Evolutionary conservation across 2,888 invertebrate genomes (phyloP).

Genomic region (Neoascia interrupta): DNA sequence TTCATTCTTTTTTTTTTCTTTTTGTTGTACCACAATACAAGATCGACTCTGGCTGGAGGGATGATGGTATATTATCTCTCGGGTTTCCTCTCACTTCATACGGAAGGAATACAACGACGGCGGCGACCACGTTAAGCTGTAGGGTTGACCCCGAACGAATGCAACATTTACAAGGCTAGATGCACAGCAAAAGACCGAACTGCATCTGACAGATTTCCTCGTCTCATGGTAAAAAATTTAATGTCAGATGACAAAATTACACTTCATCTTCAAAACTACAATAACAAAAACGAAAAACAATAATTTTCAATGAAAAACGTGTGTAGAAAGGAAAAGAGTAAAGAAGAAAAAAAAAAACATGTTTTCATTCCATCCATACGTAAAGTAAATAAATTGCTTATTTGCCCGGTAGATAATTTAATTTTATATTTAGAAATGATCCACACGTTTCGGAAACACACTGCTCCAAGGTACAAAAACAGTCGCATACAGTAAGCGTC

Average conservation of each 20-base stretch:
- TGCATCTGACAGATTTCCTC: neutral
- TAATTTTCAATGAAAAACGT: constrained; percentile 32
- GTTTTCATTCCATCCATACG: constrained; percentile 49
- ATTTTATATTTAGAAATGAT: constrained; percentile 69
- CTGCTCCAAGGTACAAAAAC: constrained; percentile 56
- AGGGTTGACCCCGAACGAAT: neutral
- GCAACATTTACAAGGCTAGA: constrained; percentile 15
- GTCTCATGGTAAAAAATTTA: neutral
- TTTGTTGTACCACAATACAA: neutral
- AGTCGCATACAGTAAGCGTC: constrained; percentile 43
- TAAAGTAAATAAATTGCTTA: constrained; percentile 57
- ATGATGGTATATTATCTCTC: too few relatives aligned
- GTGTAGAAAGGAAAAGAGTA: too few relatives aligned
- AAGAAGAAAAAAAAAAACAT: constrained; percentile 37
- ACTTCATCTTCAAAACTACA: constrained; percentile 37
- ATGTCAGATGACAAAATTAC: constrained; percentile 23
- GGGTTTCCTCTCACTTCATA: neutral
- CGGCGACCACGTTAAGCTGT: neutral
- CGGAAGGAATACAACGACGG: neutral
- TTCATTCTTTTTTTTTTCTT: constrained; percentile 8
- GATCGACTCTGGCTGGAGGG: too few relatives aligned
- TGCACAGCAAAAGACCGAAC: neutral
- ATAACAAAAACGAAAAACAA: constrained; percentile 10
- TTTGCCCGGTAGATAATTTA: constrained; percentile 64
- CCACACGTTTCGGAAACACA: constrained; percentile 61